Evolutionary conservation across 1,140 invertebrate genomes (phyloP).

Genomic region (Chironomus tepperi): DNA sequence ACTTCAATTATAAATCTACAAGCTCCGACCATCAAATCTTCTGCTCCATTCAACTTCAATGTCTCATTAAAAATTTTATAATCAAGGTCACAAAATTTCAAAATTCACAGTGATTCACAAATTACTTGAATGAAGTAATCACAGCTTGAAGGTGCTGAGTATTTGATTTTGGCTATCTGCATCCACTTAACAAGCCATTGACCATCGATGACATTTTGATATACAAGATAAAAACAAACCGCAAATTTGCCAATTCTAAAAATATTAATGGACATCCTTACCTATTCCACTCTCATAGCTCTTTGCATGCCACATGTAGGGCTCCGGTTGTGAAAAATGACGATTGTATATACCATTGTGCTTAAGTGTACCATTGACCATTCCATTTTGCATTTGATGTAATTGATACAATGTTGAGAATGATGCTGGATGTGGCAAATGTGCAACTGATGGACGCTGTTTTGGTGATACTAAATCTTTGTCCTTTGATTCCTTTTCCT

Average conservation of each 20-base stretch:
- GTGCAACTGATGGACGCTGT: conserved; percentile 10
- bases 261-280: conserved; percentile 32
- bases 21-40: too few species aligned
- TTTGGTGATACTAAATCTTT: background rate
- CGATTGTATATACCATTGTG: background rate
- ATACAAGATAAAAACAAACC: background rate
- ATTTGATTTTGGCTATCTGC: too few species aligned
- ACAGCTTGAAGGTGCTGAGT: too few species aligned
- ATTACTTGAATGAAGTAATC: too few species aligned
- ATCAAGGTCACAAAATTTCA: too few species aligned
- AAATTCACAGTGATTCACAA: too few species aligned
- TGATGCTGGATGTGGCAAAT: conserved; percentile 1
- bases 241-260: background rate
- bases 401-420: conserved; percentile 31
- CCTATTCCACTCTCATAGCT: conserved; percentile 85
- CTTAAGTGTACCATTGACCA: background rate
- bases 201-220: too few species aligned
- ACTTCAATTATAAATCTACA: too few species aligned
- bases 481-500: background rate
- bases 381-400: conserved; percentile 29
- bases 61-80: too few species aligned
- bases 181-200: too few species aligned
- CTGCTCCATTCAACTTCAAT: too few species aligned
- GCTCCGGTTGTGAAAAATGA: conserved; percentile 40
- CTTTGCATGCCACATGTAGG: conserved; percentile 74